Conservation (phyloP, 2,888 invertebrate genomes). For the Lepidochrysops patricia region DNA sequence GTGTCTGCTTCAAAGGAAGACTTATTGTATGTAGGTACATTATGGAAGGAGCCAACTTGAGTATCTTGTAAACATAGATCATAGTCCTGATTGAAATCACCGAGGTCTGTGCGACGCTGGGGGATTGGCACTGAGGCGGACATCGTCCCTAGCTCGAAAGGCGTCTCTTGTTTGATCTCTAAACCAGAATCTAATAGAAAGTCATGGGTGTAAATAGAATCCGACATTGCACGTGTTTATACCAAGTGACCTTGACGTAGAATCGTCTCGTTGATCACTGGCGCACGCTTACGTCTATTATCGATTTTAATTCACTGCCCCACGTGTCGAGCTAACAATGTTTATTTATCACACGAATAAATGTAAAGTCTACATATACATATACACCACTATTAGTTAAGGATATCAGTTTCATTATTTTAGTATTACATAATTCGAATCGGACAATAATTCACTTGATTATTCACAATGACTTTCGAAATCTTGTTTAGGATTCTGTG, state of each 20-base stretch:
- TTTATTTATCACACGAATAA: conserved; percentile 43
- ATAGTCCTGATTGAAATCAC: conserved; percentile 73
- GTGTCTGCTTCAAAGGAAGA: conserved; percentile 56
- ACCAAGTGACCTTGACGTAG: conserved; percentile 65
- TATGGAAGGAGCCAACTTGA: conserved; percentile 52
- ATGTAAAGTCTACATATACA: conserved; percentile 23
- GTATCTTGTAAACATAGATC: conserved; percentile 73
- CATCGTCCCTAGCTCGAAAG: conserved; percentile 58
- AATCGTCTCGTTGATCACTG: conserved; percentile 66
- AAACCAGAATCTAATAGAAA: conserved; percentile 77
- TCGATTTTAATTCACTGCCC: conserved; percentile 63
- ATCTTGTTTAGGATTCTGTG: conserved; percentile 38
- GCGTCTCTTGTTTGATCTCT: conserved; percentile 77
- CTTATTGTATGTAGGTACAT: conserved; percentile 52
- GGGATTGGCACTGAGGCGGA: conserved; percentile 80
- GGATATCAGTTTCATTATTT: conserved; percentile 33
- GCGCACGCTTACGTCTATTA: conserved; percentile 67
- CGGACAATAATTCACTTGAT: conserved; percentile 44
- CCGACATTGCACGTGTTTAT: conserved; percentile 77
- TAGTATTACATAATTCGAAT: conserved; percentile 61
- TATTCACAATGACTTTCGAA: conserved; percentile 68
- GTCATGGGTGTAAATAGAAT: conserved; percentile 77
- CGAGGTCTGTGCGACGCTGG: conserved; percentile 58
- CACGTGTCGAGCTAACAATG: conserved; percentile 57
- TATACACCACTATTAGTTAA: conserved; percentile 31